Conservation (phyloP, 2,888 invertebrate genomes). For the Eristalinus sepulchralis region DNA sequence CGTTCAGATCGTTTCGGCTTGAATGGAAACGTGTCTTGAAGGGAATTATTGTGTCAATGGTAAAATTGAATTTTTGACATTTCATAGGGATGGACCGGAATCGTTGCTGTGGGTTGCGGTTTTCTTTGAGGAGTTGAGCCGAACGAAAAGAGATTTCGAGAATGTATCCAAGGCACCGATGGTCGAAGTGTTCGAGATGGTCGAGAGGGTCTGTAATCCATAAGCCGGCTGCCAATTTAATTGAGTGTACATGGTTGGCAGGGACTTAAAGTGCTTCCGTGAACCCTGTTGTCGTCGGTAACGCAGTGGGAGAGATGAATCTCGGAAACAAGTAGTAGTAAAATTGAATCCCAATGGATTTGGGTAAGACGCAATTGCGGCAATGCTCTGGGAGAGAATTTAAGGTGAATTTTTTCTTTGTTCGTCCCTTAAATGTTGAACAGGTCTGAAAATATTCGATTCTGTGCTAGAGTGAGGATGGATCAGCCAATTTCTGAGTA, state of each 20-base stretch:
- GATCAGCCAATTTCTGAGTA: too few species aligned
- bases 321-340: too few species aligned
- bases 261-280: not conserved
- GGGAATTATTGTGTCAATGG: constrained; percentile 18
- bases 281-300: not conserved
- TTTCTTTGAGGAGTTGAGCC: not conserved
- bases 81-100: not conserved
- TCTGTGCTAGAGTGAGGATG: too few species aligned
- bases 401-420: too few species aligned
- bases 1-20: not conserved
- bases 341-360: too few species aligned
- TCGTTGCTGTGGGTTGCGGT: not conserved
- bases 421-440: too few species aligned
- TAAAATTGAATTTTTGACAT: constrained; percentile 21
- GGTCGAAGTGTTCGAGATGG: not conserved
- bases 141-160: not conserved
- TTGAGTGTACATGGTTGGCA: not conserved
- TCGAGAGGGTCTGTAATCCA: not conserved
- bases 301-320: not conserved
- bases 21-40: constrained; percentile 14
- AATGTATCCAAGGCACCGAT: not conserved
- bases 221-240: not conserved
- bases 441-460: too few species aligned
- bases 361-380: too few species aligned
- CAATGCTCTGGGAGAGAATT: too few species aligned